phyloP scores from a whole-genome alignment of 2,113 vertebrate genomes.

The Microtus ochrogaster region DNA sequence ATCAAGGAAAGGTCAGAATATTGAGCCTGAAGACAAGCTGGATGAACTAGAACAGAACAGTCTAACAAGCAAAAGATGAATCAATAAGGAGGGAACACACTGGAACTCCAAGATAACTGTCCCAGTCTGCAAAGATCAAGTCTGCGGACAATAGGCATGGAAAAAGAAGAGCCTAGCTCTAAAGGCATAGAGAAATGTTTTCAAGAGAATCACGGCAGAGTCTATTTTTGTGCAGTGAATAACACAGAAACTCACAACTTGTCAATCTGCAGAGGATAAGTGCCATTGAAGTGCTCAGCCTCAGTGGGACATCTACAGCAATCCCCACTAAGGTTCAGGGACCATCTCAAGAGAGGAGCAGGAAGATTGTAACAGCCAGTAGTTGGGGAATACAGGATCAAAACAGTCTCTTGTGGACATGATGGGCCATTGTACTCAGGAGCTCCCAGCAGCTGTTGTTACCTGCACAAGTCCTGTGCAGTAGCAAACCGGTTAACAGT shows the following conservation, averaged over 20 bases:
- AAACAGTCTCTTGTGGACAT: not conserved
- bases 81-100: not conserved
- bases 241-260: not conserved
- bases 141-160: not conserved
- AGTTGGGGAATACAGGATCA: not conserved
- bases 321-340: not conserved
- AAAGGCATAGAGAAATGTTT: not conserved
- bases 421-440: not conserved
- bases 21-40: not conserved
- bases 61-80: not conserved
- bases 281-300: not conserved
- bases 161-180: not conserved
- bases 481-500: not conserved
- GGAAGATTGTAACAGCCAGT: not conserved
- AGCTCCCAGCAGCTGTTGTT: not conserved
- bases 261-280: not conserved
- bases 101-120: not conserved
- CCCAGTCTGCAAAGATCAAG: not conserved
- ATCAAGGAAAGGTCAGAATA: not conserved
- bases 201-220: not conserved
- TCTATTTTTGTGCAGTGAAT: not conserved
- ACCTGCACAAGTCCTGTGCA: not conserved
- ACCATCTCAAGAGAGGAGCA: not conserved
- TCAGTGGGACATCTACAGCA: not conserved
- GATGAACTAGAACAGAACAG: not conserved